phyloP scores from a whole-genome alignment of 2,888 invertebrate species.

The Chloroclysta siterata region DNA sequence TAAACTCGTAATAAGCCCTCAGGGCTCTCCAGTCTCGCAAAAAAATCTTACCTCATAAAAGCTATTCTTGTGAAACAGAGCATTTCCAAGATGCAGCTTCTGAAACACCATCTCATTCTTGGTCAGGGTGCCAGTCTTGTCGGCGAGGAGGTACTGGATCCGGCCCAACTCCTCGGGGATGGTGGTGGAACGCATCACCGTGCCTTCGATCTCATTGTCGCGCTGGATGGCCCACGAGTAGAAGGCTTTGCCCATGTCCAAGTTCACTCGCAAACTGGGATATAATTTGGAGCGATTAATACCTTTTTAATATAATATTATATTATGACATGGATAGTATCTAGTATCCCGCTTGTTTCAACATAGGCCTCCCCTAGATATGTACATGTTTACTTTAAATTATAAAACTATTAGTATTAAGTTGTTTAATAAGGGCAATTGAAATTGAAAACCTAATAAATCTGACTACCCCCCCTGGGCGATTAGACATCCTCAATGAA shows the following conservation, averaged over 20 bases:
- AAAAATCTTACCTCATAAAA: constrained; percentile 76
- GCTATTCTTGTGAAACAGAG: constrained; percentile 93
- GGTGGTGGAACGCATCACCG: constrained; percentile 98
- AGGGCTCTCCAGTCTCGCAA: not conserved
- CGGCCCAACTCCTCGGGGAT: constrained; percentile 99
- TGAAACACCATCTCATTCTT: constrained; percentile 99
- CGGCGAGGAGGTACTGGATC: constrained; percentile 97
- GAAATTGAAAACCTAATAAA: too few relatives aligned
- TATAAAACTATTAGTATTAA: too few relatives aligned
- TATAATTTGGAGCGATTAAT: too few relatives aligned
- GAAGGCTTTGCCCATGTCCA: constrained; percentile 99
- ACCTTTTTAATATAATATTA: too few relatives aligned
- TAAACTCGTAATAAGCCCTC: too few relatives aligned
- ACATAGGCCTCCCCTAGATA: too few relatives aligned
- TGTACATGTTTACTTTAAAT: too few relatives aligned
- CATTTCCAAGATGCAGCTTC: constrained; percentile 96
- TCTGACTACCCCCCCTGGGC: too few relatives aligned
- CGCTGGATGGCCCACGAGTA: constrained; percentile 98
- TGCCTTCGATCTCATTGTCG: constrained; percentile 96
- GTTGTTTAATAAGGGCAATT: too few relatives aligned
- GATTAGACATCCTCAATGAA: too few relatives aligned
- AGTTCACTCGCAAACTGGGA: constrained; percentile 95
- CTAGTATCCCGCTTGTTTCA: too few relatives aligned
- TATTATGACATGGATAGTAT: too few relatives aligned
- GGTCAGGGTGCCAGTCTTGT: constrained; percentile 99